phyloP scores from a whole-genome alignment of 2,113 vertebrate species.

The Neofelis nebulosa region DNA sequence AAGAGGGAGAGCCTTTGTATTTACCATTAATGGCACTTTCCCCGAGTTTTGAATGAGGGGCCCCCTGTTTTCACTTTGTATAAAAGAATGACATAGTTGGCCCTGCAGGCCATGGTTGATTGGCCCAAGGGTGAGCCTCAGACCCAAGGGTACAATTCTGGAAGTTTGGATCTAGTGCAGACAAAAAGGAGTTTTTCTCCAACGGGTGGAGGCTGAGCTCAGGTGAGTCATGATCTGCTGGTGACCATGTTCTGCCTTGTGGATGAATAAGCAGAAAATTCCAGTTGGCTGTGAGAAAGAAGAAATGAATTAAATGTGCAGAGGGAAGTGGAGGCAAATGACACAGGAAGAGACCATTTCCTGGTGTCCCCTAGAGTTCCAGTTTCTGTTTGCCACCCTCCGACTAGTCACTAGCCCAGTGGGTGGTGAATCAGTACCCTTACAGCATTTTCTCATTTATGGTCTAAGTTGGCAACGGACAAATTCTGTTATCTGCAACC shows the following conservation, averaged over 20 bases:
- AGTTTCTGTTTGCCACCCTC: background rate
- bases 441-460: background rate
- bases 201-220: background rate
- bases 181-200: background rate
- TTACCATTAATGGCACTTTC: too few relatives aligned
- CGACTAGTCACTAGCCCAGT: background rate
- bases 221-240: background rate
- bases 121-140: background rate
- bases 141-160: background rate
- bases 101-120: too few relatives aligned
- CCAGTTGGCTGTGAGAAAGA: background rate
- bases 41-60: background rate
- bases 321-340: background rate
- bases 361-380: background rate
- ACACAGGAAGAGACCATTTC: background rate
- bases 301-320: background rate
- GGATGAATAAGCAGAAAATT: background rate
- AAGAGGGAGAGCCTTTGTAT: background rate
- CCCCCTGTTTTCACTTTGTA: background rate
- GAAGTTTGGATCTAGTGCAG: background rate
- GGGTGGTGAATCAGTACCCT: background rate
- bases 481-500: background rate
- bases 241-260: background rate
- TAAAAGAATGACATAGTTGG: background rate
- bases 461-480: background rate